phyloP scores from a whole-genome alignment of 1,140 invertebrate genomes.

The Samia ricini region DNA sequence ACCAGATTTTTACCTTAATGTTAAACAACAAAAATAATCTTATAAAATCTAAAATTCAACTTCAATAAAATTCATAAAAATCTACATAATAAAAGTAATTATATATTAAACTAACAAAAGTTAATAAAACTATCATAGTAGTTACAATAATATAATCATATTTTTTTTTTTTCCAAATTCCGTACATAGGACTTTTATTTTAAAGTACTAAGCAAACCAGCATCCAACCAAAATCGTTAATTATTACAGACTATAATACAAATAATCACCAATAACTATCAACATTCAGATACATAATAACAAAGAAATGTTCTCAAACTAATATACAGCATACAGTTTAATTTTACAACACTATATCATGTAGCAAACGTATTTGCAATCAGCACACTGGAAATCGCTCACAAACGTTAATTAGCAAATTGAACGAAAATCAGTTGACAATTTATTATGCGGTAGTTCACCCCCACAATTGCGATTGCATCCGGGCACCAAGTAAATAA shows the following conservation, averaged over 20 bases:
- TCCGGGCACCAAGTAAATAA: constrained; percentile 42
- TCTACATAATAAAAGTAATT: no score
- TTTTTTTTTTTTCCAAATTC: no score
- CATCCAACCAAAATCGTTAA: no score
- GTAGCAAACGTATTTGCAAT: neutral
- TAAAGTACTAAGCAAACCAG: no score
- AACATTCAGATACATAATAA: neutral
- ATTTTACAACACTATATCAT: neutral
- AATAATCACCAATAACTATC: neutral
- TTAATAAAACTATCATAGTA: no score
- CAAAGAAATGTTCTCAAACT: neutral
- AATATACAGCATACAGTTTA: neutral
- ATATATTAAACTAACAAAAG: no score
- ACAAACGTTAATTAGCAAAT: constrained; percentile 37
- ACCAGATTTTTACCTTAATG: neutral
- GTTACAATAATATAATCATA: no score
- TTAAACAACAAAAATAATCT: no score
- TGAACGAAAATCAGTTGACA: constrained; percentile 39
- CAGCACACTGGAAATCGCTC: constrained; percentile 21
- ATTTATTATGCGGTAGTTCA: constrained; percentile 45
- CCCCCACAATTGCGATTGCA: constrained; percentile 38
- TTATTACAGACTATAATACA: no score
- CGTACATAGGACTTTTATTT: no score
- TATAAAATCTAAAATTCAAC: no score
- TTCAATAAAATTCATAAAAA: no score